Evolutionary conservation across 2,888 invertebrate genomes (phyloP).

Genomic region (Macrophya alboannulata): DNA sequence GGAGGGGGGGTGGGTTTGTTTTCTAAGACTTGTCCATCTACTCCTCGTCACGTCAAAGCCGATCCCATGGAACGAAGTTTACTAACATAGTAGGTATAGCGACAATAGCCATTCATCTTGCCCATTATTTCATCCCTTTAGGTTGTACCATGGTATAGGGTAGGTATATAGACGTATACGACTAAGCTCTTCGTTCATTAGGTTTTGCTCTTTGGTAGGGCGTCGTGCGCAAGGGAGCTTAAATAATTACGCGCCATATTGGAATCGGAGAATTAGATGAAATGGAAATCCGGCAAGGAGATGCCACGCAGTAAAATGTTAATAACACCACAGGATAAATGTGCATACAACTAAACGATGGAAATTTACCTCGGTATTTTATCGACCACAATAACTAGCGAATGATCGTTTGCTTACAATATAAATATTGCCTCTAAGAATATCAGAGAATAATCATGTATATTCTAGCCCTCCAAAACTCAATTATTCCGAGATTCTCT

Average conservation of each 20-base stretch:
- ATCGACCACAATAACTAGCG: neutral
- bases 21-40: neutral
- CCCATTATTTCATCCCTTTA: constrained; percentile 32
- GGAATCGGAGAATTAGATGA: constrained; percentile 25
- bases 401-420: neutral
- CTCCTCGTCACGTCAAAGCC: constrained; percentile 3
- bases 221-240: neutral
- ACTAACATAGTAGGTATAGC: constrained; percentile 22
- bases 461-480: neutral
- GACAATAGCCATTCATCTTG: constrained; percentile 45
- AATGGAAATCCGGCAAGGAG: constrained; percentile 1
- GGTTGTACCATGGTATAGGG: neutral
- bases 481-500: neutral
- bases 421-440: neutral
- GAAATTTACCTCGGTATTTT: neutral
- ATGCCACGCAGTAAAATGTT: neutral
- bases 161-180: neutral
- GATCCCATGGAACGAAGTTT: neutral
- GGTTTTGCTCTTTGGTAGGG: constrained; percentile 34
- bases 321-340: neutral
- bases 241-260: constrained; percentile 38
- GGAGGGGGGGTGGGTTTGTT: neutral
- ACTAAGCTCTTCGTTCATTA: constrained; percentile 41
- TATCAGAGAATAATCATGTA: neutral
- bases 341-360: neutral